Base-by-base conservation (phyloP, 2,888 invertebrate species). In the Halocaridina rubra region DNA sequence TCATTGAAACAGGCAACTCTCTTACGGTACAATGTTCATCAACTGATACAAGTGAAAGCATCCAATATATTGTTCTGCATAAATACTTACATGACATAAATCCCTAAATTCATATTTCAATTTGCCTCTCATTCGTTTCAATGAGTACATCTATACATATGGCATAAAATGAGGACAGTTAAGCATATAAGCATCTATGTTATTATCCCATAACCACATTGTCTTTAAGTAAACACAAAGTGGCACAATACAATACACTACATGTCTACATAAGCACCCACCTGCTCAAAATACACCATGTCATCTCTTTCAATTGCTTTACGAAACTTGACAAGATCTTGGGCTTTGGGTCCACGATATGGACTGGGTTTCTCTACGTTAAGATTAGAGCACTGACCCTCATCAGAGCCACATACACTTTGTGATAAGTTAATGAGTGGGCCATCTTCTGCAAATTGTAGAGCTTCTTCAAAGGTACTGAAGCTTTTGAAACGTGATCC, bases 401-500 rank as follows among this genome's bases (percentile, higher is more conserved):
- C 71, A 22, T 71, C 72, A 3, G 61, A 19, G 33, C 74, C 79
- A 32, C 27, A 27, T 22, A 24, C 22, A 30, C 30, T 39, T 10
- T 72, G 78, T 3, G 59, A 13, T 10, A 59, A 13, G 4, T 61
- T n/a, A 24, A 78, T 39, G 13, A 39, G 29, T 19, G 82, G 84
- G 10, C 87, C 84, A 72, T 30, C 29, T 61, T 86, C 30, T 3
- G 87, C 78, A 32, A 87, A 87, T 27, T 72, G 61, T 4, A 85
- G 33, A 13, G 87, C 87, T 19, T 79, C 85, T 13, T 85, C 84
- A 32, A 80, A 85, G 7, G 80, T 84, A 10, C 76, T 27, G 46
- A 87, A 87, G 22, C 80, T 74, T 71, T 87, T 87, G 75, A 87
- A 87, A 1, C 87, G 64, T 4, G 85, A 84, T 19, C 85, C 85